These are phyloP conservation scores for Danio rerio DNA, from an alignment of 2,113 vertebrate species.

Conservation along the genomic window DNA sequence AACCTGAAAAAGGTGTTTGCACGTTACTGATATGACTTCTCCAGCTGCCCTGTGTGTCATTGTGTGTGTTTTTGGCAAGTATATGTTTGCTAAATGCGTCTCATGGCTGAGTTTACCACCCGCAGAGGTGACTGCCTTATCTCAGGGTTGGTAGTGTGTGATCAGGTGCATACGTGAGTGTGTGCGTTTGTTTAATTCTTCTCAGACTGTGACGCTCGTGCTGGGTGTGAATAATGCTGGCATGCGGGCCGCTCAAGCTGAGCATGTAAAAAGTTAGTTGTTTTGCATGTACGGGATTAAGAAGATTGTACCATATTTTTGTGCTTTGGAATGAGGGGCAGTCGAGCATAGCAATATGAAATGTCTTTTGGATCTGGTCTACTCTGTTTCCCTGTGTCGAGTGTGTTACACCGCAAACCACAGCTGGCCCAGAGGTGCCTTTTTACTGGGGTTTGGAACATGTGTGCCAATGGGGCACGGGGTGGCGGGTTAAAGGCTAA, in stretches of 20 bases:
- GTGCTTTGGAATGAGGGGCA: slow-evolving; percentile 4
- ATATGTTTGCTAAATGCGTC: slow-evolving; percentile 1
- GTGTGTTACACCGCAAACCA: slow-evolving; percentile 44
- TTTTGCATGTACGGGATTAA: slow-evolving; percentile 45
- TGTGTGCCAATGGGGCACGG: slow-evolving; percentile 23
- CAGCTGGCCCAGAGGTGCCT: slow-evolving; percentile 44
- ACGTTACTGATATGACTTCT: not conserved
- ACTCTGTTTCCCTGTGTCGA: slow-evolving; percentile 10
- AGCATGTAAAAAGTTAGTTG: slow-evolving; percentile 66
- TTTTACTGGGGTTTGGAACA: slow-evolving; percentile 32
- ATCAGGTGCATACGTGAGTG: slow-evolving; percentile 57
- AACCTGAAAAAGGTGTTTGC: not conserved
- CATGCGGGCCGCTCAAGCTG: slow-evolving; percentile 63
- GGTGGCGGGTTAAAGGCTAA: slow-evolving; percentile 47
- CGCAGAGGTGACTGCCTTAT: slow-evolving; percentile 56
- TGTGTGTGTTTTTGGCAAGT: slow-evolving; percentile 6
- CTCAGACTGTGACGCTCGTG: slow-evolving; percentile 31
- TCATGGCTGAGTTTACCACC: slow-evolving; percentile 4
- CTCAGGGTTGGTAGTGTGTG: slow-evolving; percentile 62
- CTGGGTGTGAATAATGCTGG: slow-evolving; percentile 69
- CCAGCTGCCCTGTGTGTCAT: slow-evolving; percentile 16
- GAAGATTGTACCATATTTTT: slow-evolving; percentile 3
- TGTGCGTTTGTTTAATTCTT: slow-evolving; percentile 39
- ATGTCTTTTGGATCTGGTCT: not conserved
- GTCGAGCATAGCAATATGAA: slow-evolving; percentile 5